Conservation (phyloP, 2,888 invertebrate species). For the Tuberolachnus salignus region DNA sequence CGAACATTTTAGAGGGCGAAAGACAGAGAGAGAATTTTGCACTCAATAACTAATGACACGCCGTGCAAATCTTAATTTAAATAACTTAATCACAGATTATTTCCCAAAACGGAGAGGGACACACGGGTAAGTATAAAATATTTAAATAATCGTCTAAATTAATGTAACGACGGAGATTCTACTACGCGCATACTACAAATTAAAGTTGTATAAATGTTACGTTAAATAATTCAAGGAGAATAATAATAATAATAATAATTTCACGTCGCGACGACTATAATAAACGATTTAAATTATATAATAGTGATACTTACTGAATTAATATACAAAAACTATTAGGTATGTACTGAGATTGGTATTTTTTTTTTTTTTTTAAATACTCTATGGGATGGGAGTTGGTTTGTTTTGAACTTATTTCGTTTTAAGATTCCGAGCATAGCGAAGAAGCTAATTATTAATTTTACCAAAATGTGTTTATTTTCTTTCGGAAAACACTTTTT, state of each 20-base stretch:
- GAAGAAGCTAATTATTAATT: too few relatives aligned
- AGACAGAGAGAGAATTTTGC: neutral
- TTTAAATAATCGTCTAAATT: constrained; percentile 48
- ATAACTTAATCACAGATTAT: constrained; percentile 16
- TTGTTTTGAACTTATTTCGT: too few relatives aligned
- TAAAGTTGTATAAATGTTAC: constrained; percentile 37
- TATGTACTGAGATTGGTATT: too few relatives aligned
- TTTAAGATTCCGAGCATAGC: too few relatives aligned
- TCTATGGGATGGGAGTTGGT: too few relatives aligned
- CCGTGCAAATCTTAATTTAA: constrained; percentile 46
- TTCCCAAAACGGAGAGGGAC: neutral
- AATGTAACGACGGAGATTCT: constrained; percentile 13
- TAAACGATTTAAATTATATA: neutral
- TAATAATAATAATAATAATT: neutral
- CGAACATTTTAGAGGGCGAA: neutral
- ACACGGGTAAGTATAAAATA: neutral
- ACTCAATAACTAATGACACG: constrained; percentile 16
- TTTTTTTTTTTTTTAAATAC: too few relatives aligned
- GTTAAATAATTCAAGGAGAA: constrained; percentile 11
- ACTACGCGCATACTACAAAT: constrained; percentile 1
- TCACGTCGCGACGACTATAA: neutral
- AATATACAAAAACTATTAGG: too few relatives aligned
- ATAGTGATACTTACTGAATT: neutral
- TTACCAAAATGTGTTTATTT: too few relatives aligned
- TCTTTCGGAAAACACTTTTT: too few relatives aligned